Evolutionary conservation across 2,888 invertebrate species (phyloP), one percentile per base, ranked within the genome.

Genomic region (Anarsia innoxiella): DNA sequence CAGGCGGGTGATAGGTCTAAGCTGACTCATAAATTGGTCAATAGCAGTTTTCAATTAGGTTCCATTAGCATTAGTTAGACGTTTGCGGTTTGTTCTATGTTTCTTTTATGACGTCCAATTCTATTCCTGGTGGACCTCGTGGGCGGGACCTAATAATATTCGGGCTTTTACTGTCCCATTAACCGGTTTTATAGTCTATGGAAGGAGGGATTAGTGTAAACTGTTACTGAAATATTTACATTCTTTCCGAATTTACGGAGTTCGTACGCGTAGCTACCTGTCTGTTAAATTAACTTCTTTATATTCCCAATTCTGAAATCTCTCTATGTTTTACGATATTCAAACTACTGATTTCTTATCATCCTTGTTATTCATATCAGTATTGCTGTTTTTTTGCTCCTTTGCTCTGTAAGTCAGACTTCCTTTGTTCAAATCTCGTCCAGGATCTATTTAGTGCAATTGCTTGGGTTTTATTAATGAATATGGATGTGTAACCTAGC

Each of bases 101-200:
- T 55, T 50, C 49, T 62, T 69, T 72, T 72, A 70, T 66, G 76
- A 71, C 70, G 71, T 46, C 51, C 45, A 51, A 42, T 40, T 65
- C 69, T 79, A 78, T 78, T 78, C 66, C 56, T 56, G 65, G 62
- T 58, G 55, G 56, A 49, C 51, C 53, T 49, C 62, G 75, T 77
- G 73, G 73, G 74, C 71, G 72, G 71, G 56, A 59, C 61, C 61
- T 59, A 61, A 64, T 54, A 59, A 51, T 61, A 59, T 60, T 56
- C 56, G 38, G 48, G 51, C 49, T 65, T 70, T 70, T 63, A 67
- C 64, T 54, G 49, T 65, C 62, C 57, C 58, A 65, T 68, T 63
- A 68, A 68, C 61, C 58, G 48, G 36, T 68, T 35, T 66, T 64
- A 70, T 66, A 54, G 59, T 52, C 47, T 53, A 48, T 62, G 45